Evolutionary conservation across 2,113 vertebrate species (phyloP), one percentile per base, ranked within the genome.

Genomic region (Melospiza georgiana): DNA sequence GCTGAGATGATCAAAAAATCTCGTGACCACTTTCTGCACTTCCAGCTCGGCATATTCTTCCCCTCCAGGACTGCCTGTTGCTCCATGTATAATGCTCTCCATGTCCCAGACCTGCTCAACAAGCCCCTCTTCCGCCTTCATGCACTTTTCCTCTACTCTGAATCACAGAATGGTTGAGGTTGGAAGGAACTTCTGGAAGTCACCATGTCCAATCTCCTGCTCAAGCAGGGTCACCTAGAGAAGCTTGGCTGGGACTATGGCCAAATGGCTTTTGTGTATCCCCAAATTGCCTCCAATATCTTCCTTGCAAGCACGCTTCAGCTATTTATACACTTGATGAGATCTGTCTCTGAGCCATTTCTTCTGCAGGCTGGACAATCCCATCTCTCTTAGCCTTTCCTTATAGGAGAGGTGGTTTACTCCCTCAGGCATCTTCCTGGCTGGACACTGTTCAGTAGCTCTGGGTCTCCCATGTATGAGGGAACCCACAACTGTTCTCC

Each of bases 21-120:
- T 4, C 0, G 1, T 68, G 24, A 19, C 4, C 0, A 0, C 10
- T 84, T 68, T 87, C 57, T 72, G 15, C 35, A 49, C 2, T 1
- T 63, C 15, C 12, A 5, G 37, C 8, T 28, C 55, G 12, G 5
- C 7, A 23, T 28, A 5, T 28, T 30, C 25, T 12, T 35, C 9
- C 27, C 31, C 28, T 75, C 27, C 69, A 75, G 20, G 39, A 65
- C 12, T 28, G 37, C 8, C 25, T 69, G 5, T 44, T 80, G 13
- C 41, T 58, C 51, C 14, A 31, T 46, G 15, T 39, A 8, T 49
- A 18, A 65, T 41, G 9, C 31, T 74, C 35, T 59, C 33, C 28
- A 15, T 22, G 48, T 51, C 62, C 81, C 49, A 85, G n/a, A 24
- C 19, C 48, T 81, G 18, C 24, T 78, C 57, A 71, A 7, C 5